These are phyloP conservation scores for Takifugu bimaculatus DNA, from an alignment of 2,113 vertebrate genomes.

Conservation along the genomic window DNA sequence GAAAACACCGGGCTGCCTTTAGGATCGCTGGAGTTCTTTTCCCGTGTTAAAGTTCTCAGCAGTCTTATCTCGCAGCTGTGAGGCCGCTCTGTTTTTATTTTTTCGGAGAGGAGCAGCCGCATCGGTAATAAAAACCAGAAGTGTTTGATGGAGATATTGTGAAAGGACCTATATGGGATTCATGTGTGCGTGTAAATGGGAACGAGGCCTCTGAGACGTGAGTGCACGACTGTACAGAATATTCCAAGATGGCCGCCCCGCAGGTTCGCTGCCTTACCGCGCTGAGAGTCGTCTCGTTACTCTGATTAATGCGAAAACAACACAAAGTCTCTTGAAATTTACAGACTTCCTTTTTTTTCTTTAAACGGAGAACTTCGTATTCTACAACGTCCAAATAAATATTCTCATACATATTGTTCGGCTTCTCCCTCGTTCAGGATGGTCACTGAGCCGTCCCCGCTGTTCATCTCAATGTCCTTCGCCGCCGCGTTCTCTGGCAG, in stretches of 20 bases:
- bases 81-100: constrained; percentile 15
- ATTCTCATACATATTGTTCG: constrained; percentile 91
- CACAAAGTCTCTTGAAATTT: constrained; percentile 54
- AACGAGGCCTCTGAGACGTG: constrained; percentile 36
- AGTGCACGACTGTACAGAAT: constrained; percentile 31
- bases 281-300: constrained; percentile 75
- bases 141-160: constrained; percentile 51
- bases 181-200: constrained; percentile 38
- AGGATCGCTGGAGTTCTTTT: constrained; percentile 39
- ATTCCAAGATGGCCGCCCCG: no score
- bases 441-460: constrained; percentile 80
- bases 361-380: constrained; percentile 48
- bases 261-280: constrained; percentile 74
- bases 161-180: constrained; percentile 47
- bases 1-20: constrained; percentile 20
- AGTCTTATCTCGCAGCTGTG: constrained; percentile 50
- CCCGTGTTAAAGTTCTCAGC: constrained; percentile 42
- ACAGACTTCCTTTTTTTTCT: constrained; percentile 47
- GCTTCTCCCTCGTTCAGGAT: constrained; percentile 86
- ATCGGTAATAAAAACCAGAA: constrained; percentile 52
- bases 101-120: constrained; percentile 37
- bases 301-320: constrained; percentile 45
- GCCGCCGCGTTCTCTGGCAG: constrained; percentile 86
- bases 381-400: constrained; percentile 68
- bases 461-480: constrained; percentile 84